phyloP scores from a whole-genome alignment of 2,888 invertebrate genomes.

The Aquatica leii region DNA sequence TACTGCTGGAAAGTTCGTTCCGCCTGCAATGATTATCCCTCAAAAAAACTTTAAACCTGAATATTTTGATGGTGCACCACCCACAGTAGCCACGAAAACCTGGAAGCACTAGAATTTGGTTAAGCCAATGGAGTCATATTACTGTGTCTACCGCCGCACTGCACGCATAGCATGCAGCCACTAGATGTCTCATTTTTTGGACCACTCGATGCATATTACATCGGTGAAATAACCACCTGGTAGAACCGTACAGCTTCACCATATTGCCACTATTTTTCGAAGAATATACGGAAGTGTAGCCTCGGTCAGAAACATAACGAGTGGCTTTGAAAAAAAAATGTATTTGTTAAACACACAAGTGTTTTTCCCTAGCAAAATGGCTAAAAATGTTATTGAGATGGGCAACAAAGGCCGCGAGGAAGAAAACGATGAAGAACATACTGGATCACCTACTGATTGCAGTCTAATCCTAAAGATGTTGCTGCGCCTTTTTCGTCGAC shows the following conservation, averaged over 20 bases:
- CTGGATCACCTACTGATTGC: too few species aligned
- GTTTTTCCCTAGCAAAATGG: conserved; percentile 5
- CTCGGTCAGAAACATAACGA: conserved; percentile 11
- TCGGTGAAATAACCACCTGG: not conserved
- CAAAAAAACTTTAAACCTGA: too few species aligned
- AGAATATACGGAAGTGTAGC: conserved; percentile 16
- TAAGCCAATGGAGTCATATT: too few species aligned
- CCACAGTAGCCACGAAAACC: too few species aligned
- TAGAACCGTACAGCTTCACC: conserved; percentile 1
- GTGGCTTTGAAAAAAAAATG: conserved; percentile 17
- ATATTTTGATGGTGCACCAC: too few species aligned
- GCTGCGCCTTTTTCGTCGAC: conserved; percentile 2
- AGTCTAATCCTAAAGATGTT: not conserved
- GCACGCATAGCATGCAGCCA: too few species aligned
- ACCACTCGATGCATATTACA: not conserved
- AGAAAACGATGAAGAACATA: too few species aligned
- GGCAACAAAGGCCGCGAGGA: not conserved
- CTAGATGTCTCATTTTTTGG: conserved; percentile 32
- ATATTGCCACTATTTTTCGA: conserved; percentile 15
- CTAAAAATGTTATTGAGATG: not conserved
- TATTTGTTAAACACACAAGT: conserved; percentile 17
- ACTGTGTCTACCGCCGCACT: too few species aligned
- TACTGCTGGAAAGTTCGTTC: conserved; percentile 38
- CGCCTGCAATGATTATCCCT: not conserved
- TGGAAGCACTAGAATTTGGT: too few species aligned